Percentiles rank a stretch among this genome's conserved stretches.
phyloP scores from a whole-genome alignment of 37 sponge, comb jelly and placozoan genomes.

The Amphimedon queenslandica region DNA sequence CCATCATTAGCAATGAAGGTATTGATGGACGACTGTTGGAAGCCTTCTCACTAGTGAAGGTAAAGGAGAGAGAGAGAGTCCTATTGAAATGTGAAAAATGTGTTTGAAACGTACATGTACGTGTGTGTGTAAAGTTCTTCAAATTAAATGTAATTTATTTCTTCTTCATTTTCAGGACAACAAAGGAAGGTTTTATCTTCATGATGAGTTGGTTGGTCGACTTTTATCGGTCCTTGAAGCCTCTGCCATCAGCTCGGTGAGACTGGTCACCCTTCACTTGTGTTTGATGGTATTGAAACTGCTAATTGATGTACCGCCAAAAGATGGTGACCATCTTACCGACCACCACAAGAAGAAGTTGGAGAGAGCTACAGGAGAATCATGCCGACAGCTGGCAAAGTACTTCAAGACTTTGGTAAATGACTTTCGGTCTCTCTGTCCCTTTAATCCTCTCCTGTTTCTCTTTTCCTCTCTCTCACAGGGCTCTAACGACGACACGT shows the following conservation, averaged over 20 bases:
- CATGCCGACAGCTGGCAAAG: background rate
- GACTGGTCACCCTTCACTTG: conserved; percentile 48
- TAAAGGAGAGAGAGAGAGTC: too few species aligned
- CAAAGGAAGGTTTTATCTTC: background rate
- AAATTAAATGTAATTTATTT: too few species aligned
- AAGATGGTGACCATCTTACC: background rate
- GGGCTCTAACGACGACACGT: conserved; percentile 80
- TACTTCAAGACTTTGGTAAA: background rate
- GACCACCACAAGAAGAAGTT: background rate
- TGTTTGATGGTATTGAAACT: conserved; percentile 28
- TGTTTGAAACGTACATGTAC: too few species aligned
- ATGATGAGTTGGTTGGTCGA: conserved; percentile 8
- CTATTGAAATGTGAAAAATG: too few species aligned
- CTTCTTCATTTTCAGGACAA: background rate
- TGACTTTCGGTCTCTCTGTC: background rate
- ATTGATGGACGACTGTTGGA: conserved; percentile 41
- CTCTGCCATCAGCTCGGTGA: conserved; percentile 25
- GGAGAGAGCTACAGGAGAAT: background rate
- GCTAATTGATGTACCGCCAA: background rate
- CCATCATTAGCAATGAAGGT: conserved; percentile 47
- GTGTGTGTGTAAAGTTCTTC: too few species aligned
- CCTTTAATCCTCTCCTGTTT: background rate
- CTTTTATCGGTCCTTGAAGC: conserved; percentile 2
- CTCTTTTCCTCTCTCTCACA: background rate
- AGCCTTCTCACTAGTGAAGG: conserved; percentile 43